A percentile compares a stretch with the other conserved stretches of the same genome.
Conservation (phyloP, 2,113 vertebrate species). For the Hylia prasina region DNA sequence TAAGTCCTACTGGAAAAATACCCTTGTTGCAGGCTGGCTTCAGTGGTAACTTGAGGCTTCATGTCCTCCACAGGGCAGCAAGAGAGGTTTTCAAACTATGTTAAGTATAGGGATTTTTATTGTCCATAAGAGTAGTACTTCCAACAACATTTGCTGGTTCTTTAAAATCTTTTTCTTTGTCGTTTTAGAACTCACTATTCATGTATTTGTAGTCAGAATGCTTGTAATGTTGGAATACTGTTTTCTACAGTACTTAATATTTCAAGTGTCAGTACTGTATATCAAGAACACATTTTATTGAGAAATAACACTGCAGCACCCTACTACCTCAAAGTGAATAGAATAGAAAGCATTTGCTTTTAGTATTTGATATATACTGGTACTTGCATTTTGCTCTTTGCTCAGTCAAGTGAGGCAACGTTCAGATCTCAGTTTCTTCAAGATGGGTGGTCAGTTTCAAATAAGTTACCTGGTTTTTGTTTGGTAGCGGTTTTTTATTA, state of each 20-base stretch:
- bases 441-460: background rate
- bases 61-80: background rate
- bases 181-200: background rate
- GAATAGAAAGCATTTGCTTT: background rate
- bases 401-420: background rate
- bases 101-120: conserved; percentile 33
- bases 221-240: background rate
- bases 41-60: background rate
- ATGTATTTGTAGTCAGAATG: background rate
- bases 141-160: background rate
- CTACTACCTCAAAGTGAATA: background rate
- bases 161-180: background rate
- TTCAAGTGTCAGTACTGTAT: background rate
- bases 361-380: background rate
- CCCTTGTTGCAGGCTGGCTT: background rate
- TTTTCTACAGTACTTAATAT: background rate
- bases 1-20: conserved; percentile 11
- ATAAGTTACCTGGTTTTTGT: background rate
- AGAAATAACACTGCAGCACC: background rate
- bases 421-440: background rate
- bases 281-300: background rate
- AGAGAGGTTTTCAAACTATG: background rate
- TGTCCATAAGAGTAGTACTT: background rate
- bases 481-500: background rate
- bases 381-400: background rate